Evolutionary conservation across 2,888 invertebrate species (phyloP).

Genomic region (Apodemia hepburni): DNA sequence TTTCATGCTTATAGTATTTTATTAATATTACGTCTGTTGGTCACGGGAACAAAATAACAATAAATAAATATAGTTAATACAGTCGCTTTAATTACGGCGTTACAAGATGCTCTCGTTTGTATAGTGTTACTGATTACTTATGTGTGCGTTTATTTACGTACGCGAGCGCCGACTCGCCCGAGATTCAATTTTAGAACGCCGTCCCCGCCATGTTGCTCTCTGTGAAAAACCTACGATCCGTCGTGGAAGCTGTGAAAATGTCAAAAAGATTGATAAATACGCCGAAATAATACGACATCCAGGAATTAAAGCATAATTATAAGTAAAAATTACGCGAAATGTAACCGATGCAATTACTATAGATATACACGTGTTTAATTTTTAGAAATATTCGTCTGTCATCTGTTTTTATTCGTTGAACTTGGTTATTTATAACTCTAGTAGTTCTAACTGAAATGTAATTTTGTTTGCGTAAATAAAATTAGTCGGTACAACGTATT

Average conservation of each 20-base stretch:
- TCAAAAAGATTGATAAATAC: conserved; percentile 41
- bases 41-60: not conserved
- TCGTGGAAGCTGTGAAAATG: conserved; percentile 57
- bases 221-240: conserved; percentile 75
- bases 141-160: conserved; percentile 81
- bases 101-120: conserved; percentile 60
- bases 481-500: conserved; percentile 54
- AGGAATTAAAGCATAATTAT: not conserved
- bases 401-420: conserved; percentile 20
- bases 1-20: conserved; percentile 5
- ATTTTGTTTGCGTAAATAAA: conserved; percentile 52
- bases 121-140: conserved; percentile 75
- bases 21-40: conserved; percentile 1
- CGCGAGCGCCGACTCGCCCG: conserved; percentile 80
- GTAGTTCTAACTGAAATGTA: conserved; percentile 27
- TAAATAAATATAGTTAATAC: conserved; percentile 15
- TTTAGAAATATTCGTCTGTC: conserved; percentile 9
- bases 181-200: conserved; percentile 79
- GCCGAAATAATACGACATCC: conserved; percentile 6
- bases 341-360: not conserved
- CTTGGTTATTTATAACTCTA: conserved; percentile 24
- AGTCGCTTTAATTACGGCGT: conserved; percentile 39
- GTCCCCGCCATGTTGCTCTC: conserved; percentile 79
- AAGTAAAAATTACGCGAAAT: not conserved
- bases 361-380: no score